These are phyloP conservation scores for Magallana ariakensis DNA, from an alignment of 1,140 invertebrate genomes.

Conservation along the genomic window DNA sequence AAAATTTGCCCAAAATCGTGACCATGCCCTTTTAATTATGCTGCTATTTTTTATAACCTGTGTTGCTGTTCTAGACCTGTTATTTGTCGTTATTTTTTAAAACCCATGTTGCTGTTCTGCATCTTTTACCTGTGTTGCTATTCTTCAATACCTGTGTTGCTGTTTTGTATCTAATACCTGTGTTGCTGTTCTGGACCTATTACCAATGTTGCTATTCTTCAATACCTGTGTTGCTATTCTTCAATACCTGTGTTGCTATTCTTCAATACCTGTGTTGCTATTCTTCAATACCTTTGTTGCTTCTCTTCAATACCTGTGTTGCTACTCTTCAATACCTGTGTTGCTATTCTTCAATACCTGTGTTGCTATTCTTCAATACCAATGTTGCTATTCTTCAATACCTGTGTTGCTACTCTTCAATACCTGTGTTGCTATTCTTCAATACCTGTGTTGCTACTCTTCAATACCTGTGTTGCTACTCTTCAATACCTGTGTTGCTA, in stretches of 20 bases:
- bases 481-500: not conserved
- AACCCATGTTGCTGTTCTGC: too few species aligned
- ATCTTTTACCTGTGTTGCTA: too few species aligned
- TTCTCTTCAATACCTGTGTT: not conserved
- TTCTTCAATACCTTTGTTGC: not conserved
- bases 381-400: not conserved
- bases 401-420: not conserved
- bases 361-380: not conserved
- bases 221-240: not conserved
- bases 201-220: not conserved
- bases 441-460: not conserved
- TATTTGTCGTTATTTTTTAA: too few species aligned
- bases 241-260: not conserved
- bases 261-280: not conserved
- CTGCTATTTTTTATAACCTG: too few species aligned
- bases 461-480: not conserved
- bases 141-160: too few species aligned
- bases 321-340: not conserved
- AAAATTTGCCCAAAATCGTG: too few species aligned
- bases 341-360: not conserved
- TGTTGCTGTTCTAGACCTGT: too few species aligned
- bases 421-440: not conserved
- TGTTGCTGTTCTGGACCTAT: not conserved
- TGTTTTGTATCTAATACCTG: not conserved
- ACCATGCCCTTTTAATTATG: too few species aligned